A percentile compares a stretch with the other conserved stretches of the same genome.
Conservation (phyloP, 2,113 vertebrate species). For the Platichthys flesus region DNA sequence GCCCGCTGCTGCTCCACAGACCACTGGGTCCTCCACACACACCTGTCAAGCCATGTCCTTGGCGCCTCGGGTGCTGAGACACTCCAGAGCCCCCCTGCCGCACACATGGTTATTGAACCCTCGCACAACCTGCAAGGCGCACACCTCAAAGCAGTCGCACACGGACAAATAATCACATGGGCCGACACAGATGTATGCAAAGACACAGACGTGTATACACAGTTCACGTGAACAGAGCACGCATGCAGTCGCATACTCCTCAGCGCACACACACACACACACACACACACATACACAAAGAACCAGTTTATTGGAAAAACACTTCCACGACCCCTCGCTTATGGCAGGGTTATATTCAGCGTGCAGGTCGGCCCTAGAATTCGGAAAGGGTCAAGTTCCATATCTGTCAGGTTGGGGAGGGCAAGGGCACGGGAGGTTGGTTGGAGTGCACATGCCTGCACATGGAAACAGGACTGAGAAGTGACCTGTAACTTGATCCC, state of each 20-base stretch:
- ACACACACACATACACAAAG: slow-evolving; percentile 25
- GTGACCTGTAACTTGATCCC: slow-evolving; percentile 70
- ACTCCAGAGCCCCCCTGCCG: slow-evolving; percentile 62
- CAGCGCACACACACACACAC: slow-evolving; percentile 25
- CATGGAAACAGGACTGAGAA: slow-evolving; percentile 56
- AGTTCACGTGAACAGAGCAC: slow-evolving; percentile 41
- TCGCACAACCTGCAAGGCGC: slow-evolving; percentile 10
- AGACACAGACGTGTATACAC: slow-evolving; percentile 27
- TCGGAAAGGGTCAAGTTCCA: slow-evolving; percentile 75
- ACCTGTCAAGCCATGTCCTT: slow-evolving; percentile 79
- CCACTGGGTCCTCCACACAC: slow-evolving; percentile 61
- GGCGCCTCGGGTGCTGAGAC: slow-evolving; percentile 73
- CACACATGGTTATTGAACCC: slow-evolving; percentile 68
- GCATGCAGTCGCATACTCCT: neutral
- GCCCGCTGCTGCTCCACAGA: slow-evolving; percentile 51
- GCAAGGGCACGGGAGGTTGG: slow-evolving; percentile 40
- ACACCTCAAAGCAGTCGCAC: slow-evolving; percentile 30
- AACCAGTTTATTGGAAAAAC: slow-evolving; percentile 71
- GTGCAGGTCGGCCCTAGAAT: slow-evolving; percentile 49
- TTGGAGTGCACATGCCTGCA: slow-evolving; percentile 36
- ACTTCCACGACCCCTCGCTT: slow-evolving; percentile 14
- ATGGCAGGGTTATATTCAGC: slow-evolving; percentile 63
- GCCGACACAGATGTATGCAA: neutral
- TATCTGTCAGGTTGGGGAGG: slow-evolving; percentile 50
- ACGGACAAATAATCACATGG: slow-evolving; percentile 56